Percentiles rank a stretch among this genome's conserved stretches.
These are phyloP conservation scores for Poecilus cupreus DNA, from an alignment of 2,888 invertebrate genomes.

Conservation along the genomic window DNA sequence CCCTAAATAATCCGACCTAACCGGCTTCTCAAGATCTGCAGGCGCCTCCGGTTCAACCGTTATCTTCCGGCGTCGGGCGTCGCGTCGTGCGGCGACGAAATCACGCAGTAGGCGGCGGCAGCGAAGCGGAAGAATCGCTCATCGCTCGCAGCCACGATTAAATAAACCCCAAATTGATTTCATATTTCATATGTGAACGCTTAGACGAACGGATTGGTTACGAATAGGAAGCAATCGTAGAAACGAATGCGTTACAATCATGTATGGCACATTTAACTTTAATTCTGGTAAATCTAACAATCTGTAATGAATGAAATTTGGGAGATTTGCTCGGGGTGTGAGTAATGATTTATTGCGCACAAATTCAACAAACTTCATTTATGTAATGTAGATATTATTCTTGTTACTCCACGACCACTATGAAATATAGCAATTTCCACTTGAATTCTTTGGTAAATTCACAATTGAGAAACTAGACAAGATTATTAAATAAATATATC, in stretches of 20 bases:
- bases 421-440: too few species aligned
- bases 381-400: too few species aligned
- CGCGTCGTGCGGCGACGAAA: not conserved
- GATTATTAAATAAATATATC: too few species aligned
- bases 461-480: too few species aligned
- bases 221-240: not conserved
- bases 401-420: too few species aligned
- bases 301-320: not conserved
- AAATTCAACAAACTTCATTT: too few species aligned
- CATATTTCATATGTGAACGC: constrained; percentile 37
- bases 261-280: not conserved
- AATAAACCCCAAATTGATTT: constrained; percentile 30
- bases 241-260: constrained; percentile 7
- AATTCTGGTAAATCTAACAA: not conserved
- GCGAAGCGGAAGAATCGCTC: constrained; percentile 20
- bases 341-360: too few species aligned
- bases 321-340: too few species aligned
- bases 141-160: constrained; percentile 22
- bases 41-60: not conserved
- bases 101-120: not conserved
- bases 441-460: too few species aligned
- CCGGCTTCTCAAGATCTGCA: not conserved
- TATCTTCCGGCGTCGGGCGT: not conserved
- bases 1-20: too few species aligned
- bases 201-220: not conserved